Evolutionary conservation across 2,888 invertebrate species (phyloP).

Genomic region (Uropetala carovei): DNA sequence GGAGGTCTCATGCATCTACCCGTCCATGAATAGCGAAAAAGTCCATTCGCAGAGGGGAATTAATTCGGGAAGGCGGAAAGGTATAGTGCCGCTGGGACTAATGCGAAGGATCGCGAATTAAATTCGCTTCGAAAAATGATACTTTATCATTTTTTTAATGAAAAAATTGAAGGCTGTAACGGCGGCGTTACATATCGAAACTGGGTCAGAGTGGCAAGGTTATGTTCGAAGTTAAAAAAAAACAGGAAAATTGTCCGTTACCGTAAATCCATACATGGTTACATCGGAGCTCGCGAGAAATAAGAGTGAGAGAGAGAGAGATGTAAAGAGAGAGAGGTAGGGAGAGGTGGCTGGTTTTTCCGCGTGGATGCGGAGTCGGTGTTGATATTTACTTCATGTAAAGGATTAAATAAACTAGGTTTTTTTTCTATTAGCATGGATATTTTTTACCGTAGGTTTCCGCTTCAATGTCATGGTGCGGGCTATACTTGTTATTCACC

Average conservation of each 20-base stretch:
- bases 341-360: background rate
- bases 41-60: background rate
- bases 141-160: no score
- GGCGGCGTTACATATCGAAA: slow-evolving; percentile 19
- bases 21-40: background rate
- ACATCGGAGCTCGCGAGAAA: background rate
- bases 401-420: background rate
- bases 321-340: background rate
- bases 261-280: background rate
- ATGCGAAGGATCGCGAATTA: background rate
- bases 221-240: background rate
- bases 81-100: background rate
- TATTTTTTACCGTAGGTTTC: background rate
- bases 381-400: background rate
- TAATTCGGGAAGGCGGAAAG: background rate
- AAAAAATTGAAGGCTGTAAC: background rate
- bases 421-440: background rate
- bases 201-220: background rate
- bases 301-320: background rate
- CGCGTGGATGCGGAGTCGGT: slow-evolving; percentile 9
- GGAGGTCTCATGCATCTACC: background rate
- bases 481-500: background rate
- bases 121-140: background rate
- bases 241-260: background rate
- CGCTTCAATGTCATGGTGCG: background rate